Percentiles rank a stretch among this genome's conserved stretches.
Evolutionary conservation across 2,113 vertebrate species (phyloP).

Genomic region (Toxostoma redivivum): DNA sequence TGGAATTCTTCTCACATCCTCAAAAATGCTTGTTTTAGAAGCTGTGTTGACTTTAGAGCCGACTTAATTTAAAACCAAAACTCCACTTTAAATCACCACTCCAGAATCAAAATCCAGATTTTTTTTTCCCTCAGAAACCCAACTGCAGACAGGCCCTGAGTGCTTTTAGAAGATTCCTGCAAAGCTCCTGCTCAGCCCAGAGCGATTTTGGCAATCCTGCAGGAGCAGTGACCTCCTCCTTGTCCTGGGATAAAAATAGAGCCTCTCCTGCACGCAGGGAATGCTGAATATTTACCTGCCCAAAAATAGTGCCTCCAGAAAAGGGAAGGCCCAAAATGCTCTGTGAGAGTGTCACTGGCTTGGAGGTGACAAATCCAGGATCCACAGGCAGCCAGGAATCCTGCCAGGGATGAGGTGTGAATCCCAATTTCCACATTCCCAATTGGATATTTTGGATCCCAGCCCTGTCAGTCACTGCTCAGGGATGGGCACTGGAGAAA

Average conservation of each 20-base stretch:
- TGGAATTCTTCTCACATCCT: fast-evolving
- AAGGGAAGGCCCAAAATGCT: background rate
- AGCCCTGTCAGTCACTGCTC: background rate
- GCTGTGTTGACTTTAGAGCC: background rate
- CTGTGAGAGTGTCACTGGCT: fast-evolving
- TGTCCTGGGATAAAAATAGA: background rate
- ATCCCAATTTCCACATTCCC: background rate
- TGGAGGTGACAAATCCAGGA: background rate
- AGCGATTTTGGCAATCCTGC: background rate
- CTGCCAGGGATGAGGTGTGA: background rate
- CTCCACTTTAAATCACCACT: background rate
- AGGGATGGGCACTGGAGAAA: background rate
- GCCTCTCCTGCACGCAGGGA: background rate
- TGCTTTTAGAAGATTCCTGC: background rate
- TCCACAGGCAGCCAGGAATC: background rate
- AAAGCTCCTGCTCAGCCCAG: background rate
- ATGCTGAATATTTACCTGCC: conserved; percentile 9
- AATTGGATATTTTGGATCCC: background rate
- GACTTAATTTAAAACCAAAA: background rate
- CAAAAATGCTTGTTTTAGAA: fast-evolving
- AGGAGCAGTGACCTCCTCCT: background rate
- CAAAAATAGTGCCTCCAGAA: background rate
- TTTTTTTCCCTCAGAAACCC: background rate
- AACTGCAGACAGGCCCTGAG: background rate
- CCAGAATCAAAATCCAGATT: background rate